Evolutionary conservation across 2,113 vertebrate species (phyloP).

Genomic region (Malaclemys terrapin): DNA sequence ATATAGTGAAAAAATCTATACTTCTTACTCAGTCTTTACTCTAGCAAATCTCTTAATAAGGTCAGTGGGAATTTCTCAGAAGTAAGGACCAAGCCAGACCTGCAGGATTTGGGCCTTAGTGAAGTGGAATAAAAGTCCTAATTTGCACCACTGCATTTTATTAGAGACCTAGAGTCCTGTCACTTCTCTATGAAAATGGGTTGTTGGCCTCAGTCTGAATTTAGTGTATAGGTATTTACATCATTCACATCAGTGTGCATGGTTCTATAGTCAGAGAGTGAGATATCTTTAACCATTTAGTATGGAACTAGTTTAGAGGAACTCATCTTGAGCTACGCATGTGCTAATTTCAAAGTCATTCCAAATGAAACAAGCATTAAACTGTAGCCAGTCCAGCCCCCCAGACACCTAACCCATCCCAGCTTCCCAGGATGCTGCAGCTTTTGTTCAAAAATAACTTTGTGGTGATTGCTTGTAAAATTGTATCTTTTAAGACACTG

Average conservation of each 20-base stretch:
- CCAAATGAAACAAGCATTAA: not conserved
- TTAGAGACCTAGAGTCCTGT: not conserved
- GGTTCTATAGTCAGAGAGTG: not conserved
- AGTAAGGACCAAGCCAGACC: not conserved
- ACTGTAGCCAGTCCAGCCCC: not conserved
- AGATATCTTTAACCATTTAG: not conserved
- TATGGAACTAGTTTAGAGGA: not conserved
- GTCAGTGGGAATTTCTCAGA: not conserved
- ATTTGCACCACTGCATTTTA: not conserved
- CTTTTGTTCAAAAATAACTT: not conserved
- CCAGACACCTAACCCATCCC: not conserved
- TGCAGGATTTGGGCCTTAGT: not conserved
- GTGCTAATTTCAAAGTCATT: not conserved
- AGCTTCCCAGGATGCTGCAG: not conserved
- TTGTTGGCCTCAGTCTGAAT: not conserved
- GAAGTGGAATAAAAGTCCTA: not conserved
- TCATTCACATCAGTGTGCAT: not conserved
- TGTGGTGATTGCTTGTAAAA: not conserved
- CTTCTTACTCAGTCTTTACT: not conserved
- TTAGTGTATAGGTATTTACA: not conserved
- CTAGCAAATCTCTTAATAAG: not conserved
- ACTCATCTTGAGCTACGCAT: not conserved
- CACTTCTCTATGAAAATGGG: not conserved
- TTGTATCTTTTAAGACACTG: not conserved
- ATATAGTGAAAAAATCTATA: not conserved